Percentiles rank a stretch among this genome's conserved stretches.
Conservation (phyloP, 2,113 vertebrate species). For the Hystrix brachyura region DNA sequence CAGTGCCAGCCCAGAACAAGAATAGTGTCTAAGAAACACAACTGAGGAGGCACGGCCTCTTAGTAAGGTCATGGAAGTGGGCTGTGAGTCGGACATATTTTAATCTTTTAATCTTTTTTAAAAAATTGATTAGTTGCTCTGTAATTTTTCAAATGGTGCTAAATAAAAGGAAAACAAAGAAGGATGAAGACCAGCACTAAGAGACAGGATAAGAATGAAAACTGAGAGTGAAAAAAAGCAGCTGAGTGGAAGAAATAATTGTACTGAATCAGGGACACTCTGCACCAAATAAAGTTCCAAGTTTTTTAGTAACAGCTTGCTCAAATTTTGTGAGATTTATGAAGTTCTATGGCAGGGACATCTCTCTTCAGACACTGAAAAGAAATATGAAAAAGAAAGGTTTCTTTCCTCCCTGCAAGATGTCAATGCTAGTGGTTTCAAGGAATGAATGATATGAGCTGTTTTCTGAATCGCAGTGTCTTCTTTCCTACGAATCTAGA, state of each 20-base stretch:
- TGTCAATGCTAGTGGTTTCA: background rate
- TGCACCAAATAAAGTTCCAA: background rate
- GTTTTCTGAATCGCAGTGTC: background rate
- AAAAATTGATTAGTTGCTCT: background rate
- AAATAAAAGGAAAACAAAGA: background rate
- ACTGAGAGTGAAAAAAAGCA: accelerated
- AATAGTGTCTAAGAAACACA: background rate
- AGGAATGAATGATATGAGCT: background rate
- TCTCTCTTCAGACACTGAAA: background rate
- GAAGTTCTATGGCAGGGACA: background rate
- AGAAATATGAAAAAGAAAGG: background rate
- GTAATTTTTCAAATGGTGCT: background rate
- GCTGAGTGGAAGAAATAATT: background rate
- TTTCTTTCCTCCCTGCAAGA: background rate
- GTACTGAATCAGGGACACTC: background rate
- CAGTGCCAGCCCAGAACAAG: background rate
- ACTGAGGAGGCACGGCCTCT: background rate
- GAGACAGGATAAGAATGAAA: background rate
- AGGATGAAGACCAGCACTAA: background rate
- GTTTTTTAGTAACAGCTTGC: background rate
- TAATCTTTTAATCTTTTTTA: background rate
- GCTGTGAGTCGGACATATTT: background rate
- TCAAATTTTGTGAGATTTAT: background rate
- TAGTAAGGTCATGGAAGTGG: background rate
- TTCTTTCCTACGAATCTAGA: background rate